Conservation (phyloP, 2,797 vertebrate species). For the Protonibea diacanthus region DNA sequence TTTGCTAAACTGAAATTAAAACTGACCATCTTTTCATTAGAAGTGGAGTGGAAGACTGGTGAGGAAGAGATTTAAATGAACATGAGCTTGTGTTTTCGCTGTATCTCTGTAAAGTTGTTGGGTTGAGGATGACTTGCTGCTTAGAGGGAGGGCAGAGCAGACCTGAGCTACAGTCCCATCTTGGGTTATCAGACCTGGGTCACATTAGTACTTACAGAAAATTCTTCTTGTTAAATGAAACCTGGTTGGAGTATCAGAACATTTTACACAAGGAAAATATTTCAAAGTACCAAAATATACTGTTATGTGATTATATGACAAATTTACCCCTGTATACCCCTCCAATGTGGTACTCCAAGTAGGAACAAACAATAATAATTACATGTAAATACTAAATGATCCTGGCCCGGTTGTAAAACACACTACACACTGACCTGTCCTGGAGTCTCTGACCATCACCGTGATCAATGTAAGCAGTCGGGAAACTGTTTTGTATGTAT, state of each 20-base stretch:
- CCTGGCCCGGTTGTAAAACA: constrained; percentile 74
- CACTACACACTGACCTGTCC: constrained; percentile 75
- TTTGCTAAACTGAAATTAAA: constrained; percentile 34
- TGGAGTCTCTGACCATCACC: constrained; percentile 83
- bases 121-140: constrained; percentile 82
- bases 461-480: constrained; percentile 85
- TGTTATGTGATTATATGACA: constrained; percentile 17
- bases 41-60: constrained; percentile 18
- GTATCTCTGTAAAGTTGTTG: constrained; percentile 67
- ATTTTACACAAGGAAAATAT: constrained; percentile 44
- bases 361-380: constrained; percentile 43
- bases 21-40: constrained; percentile 30
- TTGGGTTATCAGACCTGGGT: constrained; percentile 61
- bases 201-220: constrained; percentile 51
- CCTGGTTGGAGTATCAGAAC: constrained; percentile 54
- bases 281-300: constrained; percentile 17
- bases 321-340: constrained; percentile 30
- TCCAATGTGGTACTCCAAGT: constrained; percentile 47
- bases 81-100: constrained; percentile 62
- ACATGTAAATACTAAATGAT: constrained; percentile 63
- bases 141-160: constrained; percentile 79
- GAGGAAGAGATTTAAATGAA: constrained; percentile 46
- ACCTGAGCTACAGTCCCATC: constrained; percentile 70
- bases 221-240: constrained; percentile 49
- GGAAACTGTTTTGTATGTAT: constrained; percentile 91